A percentile compares a stretch with the other conserved stretches of the same genome.
These are phyloP conservation scores for Bombus polaris DNA, from an alignment of 1,140 invertebrate genomes.

Conservation along the genomic window DNA sequence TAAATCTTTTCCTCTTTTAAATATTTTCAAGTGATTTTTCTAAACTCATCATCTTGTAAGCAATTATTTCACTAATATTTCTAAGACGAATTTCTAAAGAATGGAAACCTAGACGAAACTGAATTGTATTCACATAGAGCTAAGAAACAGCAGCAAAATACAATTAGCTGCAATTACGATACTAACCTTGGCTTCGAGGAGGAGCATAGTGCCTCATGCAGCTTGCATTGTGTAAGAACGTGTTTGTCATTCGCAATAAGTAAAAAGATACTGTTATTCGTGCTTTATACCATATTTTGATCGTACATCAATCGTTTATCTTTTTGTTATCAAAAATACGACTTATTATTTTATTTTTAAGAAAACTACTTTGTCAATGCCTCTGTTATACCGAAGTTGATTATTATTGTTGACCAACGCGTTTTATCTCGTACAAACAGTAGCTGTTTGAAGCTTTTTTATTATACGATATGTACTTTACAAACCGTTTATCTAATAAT, in stretches of 20 bases:
- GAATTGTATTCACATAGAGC: not conserved
- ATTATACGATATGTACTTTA: not conserved
- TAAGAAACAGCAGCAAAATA: not conserved
- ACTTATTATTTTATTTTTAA: not conserved
- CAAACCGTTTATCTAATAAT: not conserved
- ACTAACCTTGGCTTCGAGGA: conserved; percentile 17
- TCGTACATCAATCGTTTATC: conserved; percentile 3
- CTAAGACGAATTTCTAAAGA: not conserved
- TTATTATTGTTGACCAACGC: not conserved
- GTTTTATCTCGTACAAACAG: not conserved
- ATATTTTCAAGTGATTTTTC: no score
- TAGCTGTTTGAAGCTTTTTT: not conserved
- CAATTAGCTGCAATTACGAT: not conserved
- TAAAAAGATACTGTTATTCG: conserved; percentile 14
- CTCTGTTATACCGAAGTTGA: not conserved
- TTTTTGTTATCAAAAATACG: not conserved
- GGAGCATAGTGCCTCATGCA: not conserved
- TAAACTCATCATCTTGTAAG: not conserved
- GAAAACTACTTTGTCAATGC: no score
- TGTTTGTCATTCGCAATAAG: not conserved
- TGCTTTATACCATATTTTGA: not conserved
- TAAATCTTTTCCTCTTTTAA: no score
- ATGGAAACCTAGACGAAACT: not conserved
- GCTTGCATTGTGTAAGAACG: not conserved
- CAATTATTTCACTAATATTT: not conserved